Conservation (phyloP, 2,888 invertebrate species). For the Pecten maximus region DNA sequence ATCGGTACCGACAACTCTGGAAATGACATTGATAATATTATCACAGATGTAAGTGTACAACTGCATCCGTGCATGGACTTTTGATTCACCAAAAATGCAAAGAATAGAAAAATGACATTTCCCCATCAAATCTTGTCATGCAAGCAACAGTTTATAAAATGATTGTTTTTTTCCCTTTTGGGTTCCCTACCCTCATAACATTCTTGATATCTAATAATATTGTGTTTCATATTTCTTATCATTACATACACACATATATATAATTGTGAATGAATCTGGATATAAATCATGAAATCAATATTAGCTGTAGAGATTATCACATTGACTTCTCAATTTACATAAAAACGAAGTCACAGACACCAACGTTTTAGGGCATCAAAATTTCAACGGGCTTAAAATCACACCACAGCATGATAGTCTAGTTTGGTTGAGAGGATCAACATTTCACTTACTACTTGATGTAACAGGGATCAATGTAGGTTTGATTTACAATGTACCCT, state of each 20-base stretch:
- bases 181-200: background rate
- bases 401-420: too few relatives aligned
- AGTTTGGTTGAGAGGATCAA: too few relatives aligned
- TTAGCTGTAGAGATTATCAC: too few relatives aligned
- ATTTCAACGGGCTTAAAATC: too few relatives aligned
- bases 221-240: background rate
- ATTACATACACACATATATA: background rate
- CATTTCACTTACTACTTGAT: too few relatives aligned
- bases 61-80: constrained; percentile 19
- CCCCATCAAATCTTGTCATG: background rate
- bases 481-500: too few relatives aligned
- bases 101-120: background rate
- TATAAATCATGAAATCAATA: too few relatives aligned
- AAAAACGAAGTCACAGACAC: too few relatives aligned
- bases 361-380: too few relatives aligned
- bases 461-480: too few relatives aligned
- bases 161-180: background rate
- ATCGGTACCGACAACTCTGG: background rate
- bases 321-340: too few relatives aligned
- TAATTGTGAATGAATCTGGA: too few relatives aligned
- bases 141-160: background rate
- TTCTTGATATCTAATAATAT: constrained; percentile 1
- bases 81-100: background rate
- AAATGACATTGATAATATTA: background rate
- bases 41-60: constrained; percentile 10